Base-by-base conservation (phyloP, 2,888 invertebrate genomes). In the Dusona sp. region DNA sequence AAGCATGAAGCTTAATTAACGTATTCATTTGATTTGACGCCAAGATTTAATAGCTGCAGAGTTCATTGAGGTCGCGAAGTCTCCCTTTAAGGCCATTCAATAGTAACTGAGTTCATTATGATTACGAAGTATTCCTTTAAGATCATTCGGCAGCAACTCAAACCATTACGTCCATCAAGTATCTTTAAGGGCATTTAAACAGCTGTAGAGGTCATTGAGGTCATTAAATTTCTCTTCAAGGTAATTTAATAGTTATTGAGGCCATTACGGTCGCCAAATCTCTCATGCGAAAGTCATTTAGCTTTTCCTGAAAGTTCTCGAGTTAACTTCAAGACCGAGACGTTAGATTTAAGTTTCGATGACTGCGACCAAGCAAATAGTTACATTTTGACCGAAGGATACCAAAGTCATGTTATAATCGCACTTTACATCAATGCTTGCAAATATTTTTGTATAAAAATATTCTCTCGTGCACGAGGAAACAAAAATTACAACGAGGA, bases 401-500 rank as follows among this genome's bases (percentile, higher is more conserved):
- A 16, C 1, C 48, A 19, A 48, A 48, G 19, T 48, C 48, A 48
- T 16, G 6, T 19, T 19, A 16, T 19, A 1, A 16, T 48, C 48
- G 42, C 42, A 42, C 11, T 42, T 42, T 42, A 9, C 25, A 57
- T 57, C 3, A 3, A 57, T 25, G 22, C 22, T 57, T 11, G 54
- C 22, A 22, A 3, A 11, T 9, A 54, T 22, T 61, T 25, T 29
- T 16, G 16, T 0, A 25, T 0, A 29, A 16, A 29, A 61, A 57
- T 13, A 25, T 25, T 29, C 1, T 61, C 13, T 7, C 16, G 29
- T 11, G 29, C 16, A 29, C 61, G 16, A 29, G 29, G 16, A 61
- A 61, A 61, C 9, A 16, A 67, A 67, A 67, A 67, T 67, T 67
- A 67, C 9, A n/a, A 22, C n/a, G 38, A 38, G 6, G 11, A 67